Evolutionary conservation across 2,113 vertebrate species (phyloP), one percentile per base, ranked within the genome.

Genomic region (Spea bombifrons): DNA sequence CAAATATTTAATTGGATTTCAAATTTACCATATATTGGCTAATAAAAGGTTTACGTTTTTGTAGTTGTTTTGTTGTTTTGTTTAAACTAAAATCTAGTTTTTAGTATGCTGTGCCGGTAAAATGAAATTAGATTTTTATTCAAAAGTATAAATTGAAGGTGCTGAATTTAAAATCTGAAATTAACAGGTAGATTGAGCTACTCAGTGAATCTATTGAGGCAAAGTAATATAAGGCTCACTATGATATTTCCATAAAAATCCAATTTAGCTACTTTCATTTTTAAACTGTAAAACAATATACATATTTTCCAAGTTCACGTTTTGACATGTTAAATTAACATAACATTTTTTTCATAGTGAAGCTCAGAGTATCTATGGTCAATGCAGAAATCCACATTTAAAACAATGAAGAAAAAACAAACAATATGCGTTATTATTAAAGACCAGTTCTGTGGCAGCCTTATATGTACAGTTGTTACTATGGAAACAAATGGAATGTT

Each of bases 201-300:
- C 7, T 0, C 79, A 81, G 81, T 81, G 76, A 57, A 76, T 81
- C 78, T 81, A 83, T 50, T 84, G 47, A 30, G 81, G 43, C 80
- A 83, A 71, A 71, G 76, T 73, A 85, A 84, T 79, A 84, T 0
- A 0, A 85, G 46, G 44, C 75, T 67, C 70, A 69, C 81, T 81
- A 71, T 80, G 76, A 85, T 82, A 88, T 85, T 85, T 86, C 84
- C 82, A 88, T 88, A 71, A 81, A 86, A 87, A 88, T 83, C 84
- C 83, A 82, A 85, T 85, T 86, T 88, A 83, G 10, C 63, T 69
- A 73, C 82, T 85, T 84, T 75, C 30, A 83, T 12, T 49, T 70
- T 50, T 59, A 59, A 13, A 59, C 10, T 59, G 10, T 59, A 59
- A 59, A 59, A 5, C 8, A 12, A 59, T 12, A 13, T 13, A 53